Percentiles rank a stretch among this genome's conserved stretches.
Evolutionary conservation across 2,113 vertebrate species (phyloP).

Genomic region (Verasper variegatus): DNA sequence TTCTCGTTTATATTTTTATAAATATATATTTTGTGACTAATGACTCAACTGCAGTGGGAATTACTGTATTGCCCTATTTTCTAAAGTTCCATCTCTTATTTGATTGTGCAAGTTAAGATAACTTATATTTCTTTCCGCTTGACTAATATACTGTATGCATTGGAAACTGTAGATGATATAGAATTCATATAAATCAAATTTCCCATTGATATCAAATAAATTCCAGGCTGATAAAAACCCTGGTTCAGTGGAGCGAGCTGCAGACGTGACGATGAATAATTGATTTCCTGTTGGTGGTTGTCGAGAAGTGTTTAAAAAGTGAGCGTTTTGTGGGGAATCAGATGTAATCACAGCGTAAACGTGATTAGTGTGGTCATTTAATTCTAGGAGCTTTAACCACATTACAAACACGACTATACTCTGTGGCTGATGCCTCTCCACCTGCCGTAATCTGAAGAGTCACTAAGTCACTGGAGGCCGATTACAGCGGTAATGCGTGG

Average conservation of each 20-base stretch:
- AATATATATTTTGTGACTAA: too few species aligned
- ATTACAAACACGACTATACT: slow-evolving; percentile 24
- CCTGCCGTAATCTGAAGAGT: slow-evolving; percentile 37
- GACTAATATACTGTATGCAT: too few species aligned
- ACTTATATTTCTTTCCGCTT: too few species aligned
- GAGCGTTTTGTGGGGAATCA: slow-evolving; percentile 2
- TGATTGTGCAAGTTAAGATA: too few species aligned
- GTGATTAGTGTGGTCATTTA: slow-evolving; percentile 37
- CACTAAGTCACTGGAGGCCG: slow-evolving; percentile 40
- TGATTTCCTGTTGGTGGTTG: slow-evolving; percentile 11
- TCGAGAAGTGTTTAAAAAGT: neutral
- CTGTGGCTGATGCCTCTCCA: slow-evolving; percentile 12
- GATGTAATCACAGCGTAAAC: slow-evolving; percentile 13
- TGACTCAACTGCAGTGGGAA: too few species aligned
- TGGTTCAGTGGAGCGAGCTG: slow-evolving; percentile 17
- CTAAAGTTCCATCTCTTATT: too few species aligned
- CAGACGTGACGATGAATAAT: slow-evolving; percentile 30
- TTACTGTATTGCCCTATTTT: too few species aligned
- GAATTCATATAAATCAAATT: neutral
- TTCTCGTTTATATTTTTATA: too few species aligned
- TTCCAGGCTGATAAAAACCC: slow-evolving; percentile 21
- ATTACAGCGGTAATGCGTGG: slow-evolving; percentile 29
- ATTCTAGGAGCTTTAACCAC: slow-evolving; percentile 19
- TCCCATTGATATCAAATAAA: neutral
- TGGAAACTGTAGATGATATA: too few species aligned